Conservation (phyloP, 2,888 invertebrate species). For the Catocala sponsa region DNA sequence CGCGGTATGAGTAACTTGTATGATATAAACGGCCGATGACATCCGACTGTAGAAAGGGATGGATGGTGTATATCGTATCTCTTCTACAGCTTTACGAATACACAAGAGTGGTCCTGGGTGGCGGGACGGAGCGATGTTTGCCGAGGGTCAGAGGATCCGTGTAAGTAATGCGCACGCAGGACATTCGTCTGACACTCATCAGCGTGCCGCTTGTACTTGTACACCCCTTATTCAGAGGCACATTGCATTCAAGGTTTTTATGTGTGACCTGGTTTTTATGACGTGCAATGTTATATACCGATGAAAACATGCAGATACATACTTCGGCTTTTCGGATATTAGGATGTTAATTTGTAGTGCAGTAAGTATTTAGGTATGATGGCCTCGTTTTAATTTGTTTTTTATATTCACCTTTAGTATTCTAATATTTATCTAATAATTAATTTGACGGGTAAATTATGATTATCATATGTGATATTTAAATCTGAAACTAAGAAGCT, state of each 20-base stretch:
- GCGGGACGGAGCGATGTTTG: slow-evolving; percentile 57
- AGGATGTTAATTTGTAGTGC: too few species aligned
- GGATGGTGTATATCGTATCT: slow-evolving; percentile 47
- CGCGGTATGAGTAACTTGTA: slow-evolving; percentile 78
- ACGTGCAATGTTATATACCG: too few species aligned
- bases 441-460: too few species aligned
- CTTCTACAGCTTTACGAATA: slow-evolving; percentile 50
- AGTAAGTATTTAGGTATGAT: too few species aligned
- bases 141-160: slow-evolving; percentile 66
- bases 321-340: too few species aligned
- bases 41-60: slow-evolving; percentile 67
- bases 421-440: too few species aligned
- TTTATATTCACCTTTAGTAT: too few species aligned
- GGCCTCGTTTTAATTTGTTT: too few species aligned
- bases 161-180: slow-evolving; percentile 78
- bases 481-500: too few species aligned
- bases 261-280: slow-evolving; percentile 30
- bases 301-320: too few species aligned
- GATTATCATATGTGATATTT: too few species aligned
- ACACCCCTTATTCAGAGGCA: slow-evolving; percentile 27
- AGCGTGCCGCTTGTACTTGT: slow-evolving; percentile 31
- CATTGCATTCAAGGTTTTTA: slow-evolving; percentile 32
- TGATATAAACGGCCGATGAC: slow-evolving; percentile 80
- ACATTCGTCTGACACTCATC: slow-evolving; percentile 48
- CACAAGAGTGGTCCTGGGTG: slow-evolving; percentile 52